These are phyloP conservation scores for Phrynosoma blainvillii DNA, from an alignment of 2,113 vertebrate species.

Conservation along the genomic window DNA sequence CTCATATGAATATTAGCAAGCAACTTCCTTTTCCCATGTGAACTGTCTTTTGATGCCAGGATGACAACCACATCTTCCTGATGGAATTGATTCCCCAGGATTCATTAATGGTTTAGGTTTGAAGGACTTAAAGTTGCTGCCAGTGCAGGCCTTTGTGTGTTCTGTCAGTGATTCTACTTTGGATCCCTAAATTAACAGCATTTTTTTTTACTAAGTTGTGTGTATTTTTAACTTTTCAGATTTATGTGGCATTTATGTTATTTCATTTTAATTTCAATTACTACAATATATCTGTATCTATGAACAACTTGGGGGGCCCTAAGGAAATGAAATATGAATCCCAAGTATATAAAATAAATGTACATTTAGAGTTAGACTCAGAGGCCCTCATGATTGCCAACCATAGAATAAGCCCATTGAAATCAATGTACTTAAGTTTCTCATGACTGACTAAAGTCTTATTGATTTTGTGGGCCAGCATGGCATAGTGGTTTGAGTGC, in stretches of 20 bases:
- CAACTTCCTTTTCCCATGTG: not conserved
- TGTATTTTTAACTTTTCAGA: too few species aligned
- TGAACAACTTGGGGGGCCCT: too few species aligned
- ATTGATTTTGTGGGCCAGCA: too few species aligned
- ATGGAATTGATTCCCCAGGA: not conserved
- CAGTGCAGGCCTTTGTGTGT: not conserved
- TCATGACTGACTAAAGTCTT: not conserved
- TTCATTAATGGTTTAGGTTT: not conserved
- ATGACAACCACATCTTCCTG: not conserved
- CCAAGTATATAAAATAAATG: constrained; percentile 1
- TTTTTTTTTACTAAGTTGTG: not conserved
- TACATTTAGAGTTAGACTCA: not conserved
- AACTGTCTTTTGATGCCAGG: not conserved
- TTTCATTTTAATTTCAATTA: not conserved
- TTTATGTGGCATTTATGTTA: not conserved
- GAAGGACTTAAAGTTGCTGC: not conserved
- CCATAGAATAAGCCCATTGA: not conserved
- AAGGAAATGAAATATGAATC: not conserved
- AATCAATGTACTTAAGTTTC: not conserved
- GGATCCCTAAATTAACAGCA: not conserved
- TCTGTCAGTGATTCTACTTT: not conserved
- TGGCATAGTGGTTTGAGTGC: too few species aligned
- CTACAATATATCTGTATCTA: too few species aligned
- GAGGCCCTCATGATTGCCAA: not conserved
- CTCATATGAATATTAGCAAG: too few species aligned